A percentile compares a stretch with the other conserved stretches of the same genome.
Evolutionary conservation across 2,113 vertebrate species (phyloP).

Genomic region (Notarius lentiginosus): DNA sequence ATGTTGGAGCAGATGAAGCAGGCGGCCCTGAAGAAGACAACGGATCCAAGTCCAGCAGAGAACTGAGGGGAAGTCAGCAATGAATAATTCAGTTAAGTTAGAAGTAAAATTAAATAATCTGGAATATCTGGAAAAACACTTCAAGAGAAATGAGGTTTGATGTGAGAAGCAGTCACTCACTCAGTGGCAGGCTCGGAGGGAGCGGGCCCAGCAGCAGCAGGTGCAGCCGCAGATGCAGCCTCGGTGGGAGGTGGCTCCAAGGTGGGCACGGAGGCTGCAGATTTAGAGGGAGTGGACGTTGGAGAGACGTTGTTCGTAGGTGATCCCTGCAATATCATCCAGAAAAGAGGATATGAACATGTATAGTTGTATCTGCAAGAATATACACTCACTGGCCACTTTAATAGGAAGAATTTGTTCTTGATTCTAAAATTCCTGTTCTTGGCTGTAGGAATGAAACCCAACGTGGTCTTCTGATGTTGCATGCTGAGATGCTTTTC

Average conservation of each 20-base stretch:
- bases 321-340: constrained; percentile 79
- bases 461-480: too few relatives aligned
- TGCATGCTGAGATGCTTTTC: too few relatives aligned
- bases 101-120: too few relatives aligned
- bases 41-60: constrained; percentile 92
- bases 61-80: constrained; percentile 71
- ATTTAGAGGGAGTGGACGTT: constrained; percentile 94
- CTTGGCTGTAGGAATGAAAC: too few relatives aligned
- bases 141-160: not conserved
- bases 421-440: too few relatives aligned
- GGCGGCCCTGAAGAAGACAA: constrained; percentile 77
- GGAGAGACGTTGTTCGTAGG: constrained; percentile 92
- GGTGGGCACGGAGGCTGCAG: constrained; percentile 83
- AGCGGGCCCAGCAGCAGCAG: constrained; percentile 55
- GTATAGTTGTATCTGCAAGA: not conserved
- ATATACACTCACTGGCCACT: too few relatives aligned
- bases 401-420: too few relatives aligned
- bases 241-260: constrained; percentile 86
- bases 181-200: constrained; percentile 66
- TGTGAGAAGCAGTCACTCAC: constrained; percentile 55
- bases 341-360: not conserved
- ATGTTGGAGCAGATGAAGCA: constrained; percentile 75
- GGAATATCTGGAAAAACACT: too few relatives aligned
- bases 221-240: constrained; percentile 28
- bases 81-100: not conserved